Percentiles rank a stretch among this genome's conserved stretches.
Evolutionary conservation across 2,888 invertebrate genomes (phyloP).

Genomic region (Eupithecia inturbata): DNA sequence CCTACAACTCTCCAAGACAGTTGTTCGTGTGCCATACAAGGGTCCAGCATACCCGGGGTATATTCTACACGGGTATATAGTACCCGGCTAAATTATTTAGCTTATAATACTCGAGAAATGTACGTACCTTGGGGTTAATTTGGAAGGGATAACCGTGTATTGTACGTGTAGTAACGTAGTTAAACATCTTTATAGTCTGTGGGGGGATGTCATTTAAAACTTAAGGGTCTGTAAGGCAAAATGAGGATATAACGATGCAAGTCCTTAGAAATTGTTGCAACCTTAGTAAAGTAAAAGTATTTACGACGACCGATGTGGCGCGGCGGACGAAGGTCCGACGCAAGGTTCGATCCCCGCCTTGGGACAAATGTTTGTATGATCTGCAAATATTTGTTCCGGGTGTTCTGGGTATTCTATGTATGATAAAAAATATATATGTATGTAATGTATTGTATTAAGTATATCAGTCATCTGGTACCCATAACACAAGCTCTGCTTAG

Average conservation of each 20-base stretch:
- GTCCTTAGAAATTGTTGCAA: background rate
- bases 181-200: constrained; percentile 3
- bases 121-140: constrained; percentile 25
- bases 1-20: constrained; percentile 27
- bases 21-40: constrained; percentile 39
- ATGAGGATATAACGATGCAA: background rate
- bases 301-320: no score
- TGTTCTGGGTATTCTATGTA: no score
- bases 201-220: background rate
- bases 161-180: background rate
- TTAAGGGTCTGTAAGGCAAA: background rate
- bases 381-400: no score
- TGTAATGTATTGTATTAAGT: no score
- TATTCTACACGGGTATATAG: constrained; percentile 11
- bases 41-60: constrained; percentile 24
- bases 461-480: no score
- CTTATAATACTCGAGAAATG: constrained; percentile 21
- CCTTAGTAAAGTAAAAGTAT: no score
- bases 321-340: no score
- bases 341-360: no score
- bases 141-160: constrained; percentile 11
- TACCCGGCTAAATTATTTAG: constrained; percentile 42
- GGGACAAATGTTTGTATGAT: no score
- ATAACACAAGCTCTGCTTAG: no score
- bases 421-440: no score